Conservation (phyloP, 2,797 vertebrate species). For the Pseudocheirus occidentalis region DNA sequence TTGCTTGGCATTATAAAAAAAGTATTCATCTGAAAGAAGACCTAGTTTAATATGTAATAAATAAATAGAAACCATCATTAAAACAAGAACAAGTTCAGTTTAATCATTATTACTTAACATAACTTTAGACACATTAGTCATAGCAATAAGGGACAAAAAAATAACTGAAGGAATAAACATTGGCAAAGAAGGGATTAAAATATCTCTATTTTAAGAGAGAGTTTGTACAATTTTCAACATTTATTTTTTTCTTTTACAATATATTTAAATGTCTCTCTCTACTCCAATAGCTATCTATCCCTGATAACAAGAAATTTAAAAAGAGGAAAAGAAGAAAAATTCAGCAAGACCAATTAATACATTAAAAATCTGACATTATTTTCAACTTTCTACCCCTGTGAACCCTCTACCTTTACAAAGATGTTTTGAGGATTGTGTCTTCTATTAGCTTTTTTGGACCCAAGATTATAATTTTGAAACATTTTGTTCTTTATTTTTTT, state of each 20-base stretch:
- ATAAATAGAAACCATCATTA: not conserved
- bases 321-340: not conserved
- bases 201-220: not conserved
- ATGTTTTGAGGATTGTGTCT: not conserved
- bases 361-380: not conserved
- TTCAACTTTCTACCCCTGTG: not conserved
- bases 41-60: not conserved
- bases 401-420: not conserved
- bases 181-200: not conserved
- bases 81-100: not conserved
- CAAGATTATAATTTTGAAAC: too few species aligned
- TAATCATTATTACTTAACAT: not conserved
- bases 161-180: not conserved
- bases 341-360: not conserved
- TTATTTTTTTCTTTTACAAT: not conserved
- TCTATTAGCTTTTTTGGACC: not conserved
- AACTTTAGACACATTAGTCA: not conserved
- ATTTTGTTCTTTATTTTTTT: too few species aligned
- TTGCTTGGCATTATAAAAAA: too few species aligned
- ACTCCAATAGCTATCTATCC: not conserved
- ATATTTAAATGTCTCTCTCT: not conserved
- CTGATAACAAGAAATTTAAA: not conserved
- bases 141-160: not conserved
- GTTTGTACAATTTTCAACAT: not conserved
- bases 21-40: too few species aligned